Percentiles rank a stretch among this genome's conserved stretches.
Evolutionary conservation across 2,113 vertebrate genomes (phyloP).

Genomic region (Cololabis saira): DNA sequence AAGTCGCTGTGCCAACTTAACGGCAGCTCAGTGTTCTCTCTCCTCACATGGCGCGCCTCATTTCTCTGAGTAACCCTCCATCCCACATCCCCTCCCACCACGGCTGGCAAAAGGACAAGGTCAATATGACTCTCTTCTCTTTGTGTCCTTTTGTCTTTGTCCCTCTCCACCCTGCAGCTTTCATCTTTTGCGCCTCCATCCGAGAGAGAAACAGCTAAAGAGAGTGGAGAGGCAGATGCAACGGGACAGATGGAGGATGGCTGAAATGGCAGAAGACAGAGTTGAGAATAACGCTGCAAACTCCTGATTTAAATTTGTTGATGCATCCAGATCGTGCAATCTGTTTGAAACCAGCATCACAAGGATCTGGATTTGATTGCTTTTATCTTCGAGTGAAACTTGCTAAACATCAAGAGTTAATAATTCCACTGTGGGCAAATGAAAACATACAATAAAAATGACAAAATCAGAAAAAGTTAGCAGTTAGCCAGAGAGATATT

Average conservation of each 20-base stretch:
- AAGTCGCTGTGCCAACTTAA: conserved; percentile 57
- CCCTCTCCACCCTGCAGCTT: conserved; percentile 72
- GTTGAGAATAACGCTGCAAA: conserved; percentile 56
- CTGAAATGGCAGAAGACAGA: conserved; percentile 61
- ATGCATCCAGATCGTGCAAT: conserved; percentile 19
- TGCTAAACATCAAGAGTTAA: conserved; percentile 6
- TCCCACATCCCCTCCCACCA: conserved; percentile 45
- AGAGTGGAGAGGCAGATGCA: conserved; percentile 63
- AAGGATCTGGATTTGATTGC: conserved; percentile 34
- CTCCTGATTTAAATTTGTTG: conserved; percentile 52
- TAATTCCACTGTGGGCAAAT: conserved; percentile 23
- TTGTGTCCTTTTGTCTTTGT: conserved; percentile 45
- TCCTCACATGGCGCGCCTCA: conserved; percentile 57
- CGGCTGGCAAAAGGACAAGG: conserved; percentile 74
- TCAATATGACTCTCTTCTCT: conserved; percentile 66
- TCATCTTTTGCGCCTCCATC: conserved; percentile 67
- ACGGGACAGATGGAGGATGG: conserved; percentile 66
- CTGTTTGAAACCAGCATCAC: conserved; percentile 20
- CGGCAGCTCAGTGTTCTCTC: conserved; percentile 55
- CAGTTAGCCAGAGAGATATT: conserved; percentile 20
- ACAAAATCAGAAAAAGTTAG: conserved; percentile 17
- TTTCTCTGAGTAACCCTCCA: conserved; percentile 59
- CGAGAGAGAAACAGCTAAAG: conserved; percentile 47
- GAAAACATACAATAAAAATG: conserved; percentile 4
- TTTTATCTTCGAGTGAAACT: conserved; percentile 6